Evolutionary conservation across 2,113 vertebrate species (phyloP).

Genomic region (Benthochromis sp.): DNA sequence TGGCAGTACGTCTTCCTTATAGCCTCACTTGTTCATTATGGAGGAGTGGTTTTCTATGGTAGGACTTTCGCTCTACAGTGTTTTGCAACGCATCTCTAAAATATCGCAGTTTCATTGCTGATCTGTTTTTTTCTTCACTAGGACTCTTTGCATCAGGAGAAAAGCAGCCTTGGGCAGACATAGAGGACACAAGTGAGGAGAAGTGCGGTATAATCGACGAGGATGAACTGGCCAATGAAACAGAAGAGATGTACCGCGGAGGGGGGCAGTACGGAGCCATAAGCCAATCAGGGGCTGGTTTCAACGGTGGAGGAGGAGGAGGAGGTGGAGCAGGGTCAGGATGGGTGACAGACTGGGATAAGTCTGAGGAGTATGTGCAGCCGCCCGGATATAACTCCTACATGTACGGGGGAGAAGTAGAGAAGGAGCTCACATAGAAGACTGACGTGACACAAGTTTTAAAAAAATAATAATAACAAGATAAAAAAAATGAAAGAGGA

Average conservation of each 20-base stretch:
- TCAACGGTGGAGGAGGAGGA: constrained; percentile 61
- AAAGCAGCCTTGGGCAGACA: constrained; percentile 95
- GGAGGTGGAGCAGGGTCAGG: constrained; percentile 58
- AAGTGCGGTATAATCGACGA: constrained; percentile 97
- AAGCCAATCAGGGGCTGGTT: constrained; percentile 66
- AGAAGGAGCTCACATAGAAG: constrained; percentile 70
- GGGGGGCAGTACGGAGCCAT: constrained; percentile 91
- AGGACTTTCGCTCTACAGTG: background rate
- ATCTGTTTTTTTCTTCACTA: constrained; percentile 42
- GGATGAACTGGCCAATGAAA: constrained; percentile 96
- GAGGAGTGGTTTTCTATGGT: constrained; percentile 78
- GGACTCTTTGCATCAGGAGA: constrained; percentile 97
- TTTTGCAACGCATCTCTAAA: background rate
- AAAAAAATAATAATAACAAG: background rate
- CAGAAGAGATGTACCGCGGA: constrained; percentile 86
- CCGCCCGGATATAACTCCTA: constrained; percentile 83
- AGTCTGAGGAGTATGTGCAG: constrained; percentile 94
- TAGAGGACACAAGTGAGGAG: constrained; percentile 93
- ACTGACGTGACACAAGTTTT: background rate
- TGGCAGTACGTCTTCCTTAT: constrained; percentile 92
- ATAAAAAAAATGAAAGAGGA: background rate
- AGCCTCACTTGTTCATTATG: constrained; percentile 79
- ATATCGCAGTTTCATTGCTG: background rate
- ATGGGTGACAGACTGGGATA: constrained; percentile 95
- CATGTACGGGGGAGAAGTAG: constrained; percentile 73